Evolutionary conservation across 2,888 invertebrate genomes (phyloP), one percentile per base, ranked within the genome.

Genomic region (Synergus umbraculus): DNA sequence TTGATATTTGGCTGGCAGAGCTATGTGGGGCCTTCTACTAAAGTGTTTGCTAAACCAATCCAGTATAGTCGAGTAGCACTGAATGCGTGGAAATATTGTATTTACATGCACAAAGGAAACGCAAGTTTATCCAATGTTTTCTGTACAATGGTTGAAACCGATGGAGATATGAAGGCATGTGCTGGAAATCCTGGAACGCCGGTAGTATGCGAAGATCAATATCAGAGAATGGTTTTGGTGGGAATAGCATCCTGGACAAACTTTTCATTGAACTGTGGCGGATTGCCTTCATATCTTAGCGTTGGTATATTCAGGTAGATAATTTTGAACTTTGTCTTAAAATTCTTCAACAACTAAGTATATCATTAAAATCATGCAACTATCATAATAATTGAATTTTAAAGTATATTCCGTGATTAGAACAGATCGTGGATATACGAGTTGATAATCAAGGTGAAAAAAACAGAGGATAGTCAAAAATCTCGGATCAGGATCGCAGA

Each of bases 131-230:
- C 77, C 9, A 88, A 87, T 77, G 85, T 86, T 7, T 87, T 88
- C 76, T 88, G 87, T 67, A 76, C 87, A 46, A 85, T 85, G 85
- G 80, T 86, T 10, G 87, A 88, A 22, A 82, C 82, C 37, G 81
- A 84, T 7, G 78, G 86, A 67, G 86, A 85, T 10, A 73, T 86
- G 29, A 83, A 83, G 82, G 87, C 85, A 3, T 88, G 88, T 76
- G 88, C 88, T 15, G 88, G 88, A 8, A 88, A 88, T 86, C 88
- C 88, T 37, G 88, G 88, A 43, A 86, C 88, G 8, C 88, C 88
- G 10, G 85, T 88, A 12, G 84, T 88, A 1, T 88, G 88, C 66
- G 83, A 88, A 63, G 84, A 88, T 79, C 83, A 83, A 37, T 80
- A 84, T 79, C 77, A 80, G 13, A 78, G 84, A 76, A 84, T 79